Base-by-base conservation (phyloP, 2,888 invertebrate genomes). In the Myopa tessellatipennis region DNA sequence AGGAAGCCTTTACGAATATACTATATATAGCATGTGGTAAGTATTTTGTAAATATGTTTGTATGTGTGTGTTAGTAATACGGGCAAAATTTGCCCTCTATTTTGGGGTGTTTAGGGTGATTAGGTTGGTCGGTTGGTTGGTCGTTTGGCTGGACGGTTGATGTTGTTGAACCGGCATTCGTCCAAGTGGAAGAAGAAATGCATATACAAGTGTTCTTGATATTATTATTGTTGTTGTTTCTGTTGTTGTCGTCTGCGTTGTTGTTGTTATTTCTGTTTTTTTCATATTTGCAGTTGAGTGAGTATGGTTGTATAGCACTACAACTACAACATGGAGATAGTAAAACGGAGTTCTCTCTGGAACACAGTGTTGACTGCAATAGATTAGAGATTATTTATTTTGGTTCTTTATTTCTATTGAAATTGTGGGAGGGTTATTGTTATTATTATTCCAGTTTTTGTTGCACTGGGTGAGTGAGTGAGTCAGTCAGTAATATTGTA, bases 101-200 rank as follows among this genome's bases (percentile, higher is more conserved):
- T 55, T 77, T 80, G 79, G 45, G 78, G 81, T 81, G 81, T 75
- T n/a, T 74, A 26, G 60, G 77, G 36, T 68, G 69, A 34, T 61
- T 26, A 34, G 70, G 26, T 70, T 26, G 38, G 8, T 38, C 26
- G 50, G 65, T 73, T 67, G 77, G 67, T 74, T 58, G 70, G 26
- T 70, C 12, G 38, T 12, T 38, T 16, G 50, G 65, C 67, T 67
- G 77, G 26, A 12, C 55, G 63, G 58, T 77, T 80, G 79, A 78
- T 79, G 81, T 81, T 81, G 82, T 82, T 81, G 82, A 82, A 82
- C 82, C 81, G 82, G 82, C 81, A 79, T 82, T 81, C 78, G 79
- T 77, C 63, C 63, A 52, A 74, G 65, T 74, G 74, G 74, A 74
- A 74, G 52, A 38, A 77, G 63, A 55, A 4, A 55, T n/a, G 55